Percentiles rank a stretch among this genome's conserved stretches.
These are phyloP conservation scores for Caenorhabditis japonica DNA, from an alignment of 2,888 invertebrate species.

Conservation along the genomic window DNA sequence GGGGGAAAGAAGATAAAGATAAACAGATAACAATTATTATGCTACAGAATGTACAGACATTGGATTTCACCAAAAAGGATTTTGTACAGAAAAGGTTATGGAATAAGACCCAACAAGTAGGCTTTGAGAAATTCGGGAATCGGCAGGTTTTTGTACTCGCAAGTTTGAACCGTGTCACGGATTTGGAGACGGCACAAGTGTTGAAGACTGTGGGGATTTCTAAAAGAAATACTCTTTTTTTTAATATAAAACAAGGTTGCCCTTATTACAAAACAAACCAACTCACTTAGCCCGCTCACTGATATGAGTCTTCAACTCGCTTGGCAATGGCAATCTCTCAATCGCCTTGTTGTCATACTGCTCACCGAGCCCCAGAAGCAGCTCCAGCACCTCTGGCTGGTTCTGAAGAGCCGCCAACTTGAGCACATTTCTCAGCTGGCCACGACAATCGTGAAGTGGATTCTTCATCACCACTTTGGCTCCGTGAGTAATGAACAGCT, in stretches of 20 bases:
- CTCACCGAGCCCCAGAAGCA: slow-evolving; percentile 65
- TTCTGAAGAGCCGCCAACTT: slow-evolving; percentile 60
- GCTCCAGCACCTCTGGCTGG: slow-evolving; percentile 63
- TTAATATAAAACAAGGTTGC: too few species aligned
- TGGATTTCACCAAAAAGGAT: slow-evolving; percentile 20
- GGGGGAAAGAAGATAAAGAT: too few species aligned
- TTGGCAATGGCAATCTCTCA: slow-evolving; percentile 64
- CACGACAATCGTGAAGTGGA: slow-evolving; percentile 67
- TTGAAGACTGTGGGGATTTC: slow-evolving; percentile 65
- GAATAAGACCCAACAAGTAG: slow-evolving; percentile 67
- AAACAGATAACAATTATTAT: slow-evolving; percentile 50
- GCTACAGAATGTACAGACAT: slow-evolving; percentile 42
- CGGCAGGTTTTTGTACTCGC: slow-evolving; percentile 58
- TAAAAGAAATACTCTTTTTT: slow-evolving; percentile 31
- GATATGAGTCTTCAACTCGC: slow-evolving; percentile 59
- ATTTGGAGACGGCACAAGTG: slow-evolving; percentile 65
- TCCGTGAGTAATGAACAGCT: slow-evolving; percentile 67
- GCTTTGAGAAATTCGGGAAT: slow-evolving; percentile 60
- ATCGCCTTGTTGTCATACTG: slow-evolving; percentile 64
- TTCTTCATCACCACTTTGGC: slow-evolving; percentile 67
- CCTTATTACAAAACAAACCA: too few species aligned
- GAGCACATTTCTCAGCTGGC: slow-evolving; percentile 71
- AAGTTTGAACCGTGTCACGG: slow-evolving; percentile 57
- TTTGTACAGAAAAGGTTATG: slow-evolving; percentile 25
- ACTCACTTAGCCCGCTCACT: slow-evolving; percentile 55